phyloP scores from a whole-genome alignment of 2,888 invertebrate species.

The Seira ritae region DNA sequence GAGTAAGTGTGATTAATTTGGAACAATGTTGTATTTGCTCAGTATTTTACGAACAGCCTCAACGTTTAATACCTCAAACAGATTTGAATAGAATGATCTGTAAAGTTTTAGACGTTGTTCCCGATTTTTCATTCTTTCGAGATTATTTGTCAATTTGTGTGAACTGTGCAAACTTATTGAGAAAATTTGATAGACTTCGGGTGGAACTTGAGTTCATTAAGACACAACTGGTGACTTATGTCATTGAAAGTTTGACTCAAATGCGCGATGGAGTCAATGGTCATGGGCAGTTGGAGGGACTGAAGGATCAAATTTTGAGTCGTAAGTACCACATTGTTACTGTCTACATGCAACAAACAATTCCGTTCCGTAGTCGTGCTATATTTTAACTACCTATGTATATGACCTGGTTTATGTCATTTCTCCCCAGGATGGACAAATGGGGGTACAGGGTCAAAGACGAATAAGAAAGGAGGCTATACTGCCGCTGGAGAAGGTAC shows the following conservation, averaged over 20 bases:
- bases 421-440: slow-evolving; percentile 27
- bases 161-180: slow-evolving; percentile 37
- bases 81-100: slow-evolving; percentile 48
- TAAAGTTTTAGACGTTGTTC: slow-evolving; percentile 35
- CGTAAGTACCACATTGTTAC: too few species aligned
- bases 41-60: slow-evolving; percentile 24
- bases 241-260: slow-evolving; percentile 53
- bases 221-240: slow-evolving; percentile 43
- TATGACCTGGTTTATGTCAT: too few species aligned
- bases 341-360: too few species aligned
- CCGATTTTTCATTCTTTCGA: slow-evolving; percentile 19
- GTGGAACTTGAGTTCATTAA: slow-evolving; percentile 52
- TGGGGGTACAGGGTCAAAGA: not conserved
- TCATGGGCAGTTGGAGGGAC: slow-evolving; percentile 22
- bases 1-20: slow-evolving; percentile 29
- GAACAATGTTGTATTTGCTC: slow-evolving; percentile 59
- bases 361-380: too few species aligned
- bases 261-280: slow-evolving; percentile 39
- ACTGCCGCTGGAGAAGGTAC: not conserved
- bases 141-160: slow-evolving; percentile 45
- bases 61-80: slow-evolving; percentile 28
- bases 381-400: too few species aligned
- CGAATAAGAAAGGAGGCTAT: slow-evolving; percentile 11
- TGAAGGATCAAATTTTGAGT: slow-evolving; percentile 44
- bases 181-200: slow-evolving; percentile 52